Percentiles rank a stretch among this genome's conserved stretches.
Conservation (phyloP, 2,113 vertebrate genomes). For the Poeciliopsis retropinna region DNA sequence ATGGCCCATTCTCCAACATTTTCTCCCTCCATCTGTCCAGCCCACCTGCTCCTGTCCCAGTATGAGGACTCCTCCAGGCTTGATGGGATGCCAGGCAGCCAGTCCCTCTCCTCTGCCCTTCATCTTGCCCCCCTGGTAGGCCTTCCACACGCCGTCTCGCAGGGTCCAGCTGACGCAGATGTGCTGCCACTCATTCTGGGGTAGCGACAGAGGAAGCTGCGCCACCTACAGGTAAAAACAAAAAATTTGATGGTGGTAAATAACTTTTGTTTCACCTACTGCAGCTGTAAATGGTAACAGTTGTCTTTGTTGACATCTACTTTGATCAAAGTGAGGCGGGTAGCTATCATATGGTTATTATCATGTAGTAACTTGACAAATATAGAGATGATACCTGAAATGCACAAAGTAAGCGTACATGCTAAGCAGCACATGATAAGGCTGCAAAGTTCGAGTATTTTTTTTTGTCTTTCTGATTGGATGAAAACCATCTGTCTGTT, state of each 20-base stretch:
- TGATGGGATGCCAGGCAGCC: conserved; percentile 95
- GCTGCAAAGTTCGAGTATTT: too few relatives aligned
- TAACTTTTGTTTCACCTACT: neutral
- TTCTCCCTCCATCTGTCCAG: neutral
- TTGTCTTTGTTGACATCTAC: conserved; percentile 5
- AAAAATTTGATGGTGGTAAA: neutral
- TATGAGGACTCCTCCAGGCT: conserved; percentile 91
- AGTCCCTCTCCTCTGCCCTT: conserved; percentile 89
- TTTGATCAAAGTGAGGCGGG: too few relatives aligned
- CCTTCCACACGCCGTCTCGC: conserved; percentile 92
- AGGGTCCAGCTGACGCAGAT: conserved; percentile 94
- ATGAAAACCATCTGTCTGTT: too few relatives aligned
- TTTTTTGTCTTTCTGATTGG: too few relatives aligned
- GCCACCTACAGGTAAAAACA: conserved; percentile 81
- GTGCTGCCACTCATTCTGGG: conserved; percentile 91
- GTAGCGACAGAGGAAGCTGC: conserved; percentile 89
- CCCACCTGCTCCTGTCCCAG: conserved; percentile 96
- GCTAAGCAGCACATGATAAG: too few relatives aligned
- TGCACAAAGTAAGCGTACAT: too few relatives aligned
- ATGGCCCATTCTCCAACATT: too few relatives aligned
- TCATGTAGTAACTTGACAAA: too few relatives aligned
- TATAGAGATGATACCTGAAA: too few relatives aligned
- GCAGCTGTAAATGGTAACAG: neutral
- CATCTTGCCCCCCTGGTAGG: conserved; percentile 88
- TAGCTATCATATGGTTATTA: too few relatives aligned